Percentiles rank a stretch among this genome's conserved stretches.
These are phyloP conservation scores for Agrochola circellaris DNA, from an alignment of 2,888 invertebrate genomes.

Conservation along the genomic window DNA sequence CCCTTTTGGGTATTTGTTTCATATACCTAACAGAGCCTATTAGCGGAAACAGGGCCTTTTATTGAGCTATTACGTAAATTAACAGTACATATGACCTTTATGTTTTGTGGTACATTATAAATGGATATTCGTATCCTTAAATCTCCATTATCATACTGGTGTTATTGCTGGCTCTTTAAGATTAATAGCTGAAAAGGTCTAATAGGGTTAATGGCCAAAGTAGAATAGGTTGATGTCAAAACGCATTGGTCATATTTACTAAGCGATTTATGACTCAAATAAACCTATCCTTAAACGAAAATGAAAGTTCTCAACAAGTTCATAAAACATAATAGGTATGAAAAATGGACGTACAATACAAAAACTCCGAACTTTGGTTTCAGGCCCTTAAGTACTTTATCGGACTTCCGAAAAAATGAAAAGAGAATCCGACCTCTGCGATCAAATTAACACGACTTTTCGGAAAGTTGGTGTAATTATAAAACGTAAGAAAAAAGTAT, in stretches of 20 bases:
- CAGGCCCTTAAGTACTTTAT: conserved; percentile 47
- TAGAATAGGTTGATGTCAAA: conserved; percentile 40
- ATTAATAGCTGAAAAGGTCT: conserved; percentile 61
- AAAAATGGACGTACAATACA: conserved; percentile 49
- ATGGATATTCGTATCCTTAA: conserved; percentile 63
- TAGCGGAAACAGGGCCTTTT: conserved; percentile 70
- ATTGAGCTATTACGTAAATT: conserved; percentile 75
- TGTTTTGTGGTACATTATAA: conserved; percentile 59
- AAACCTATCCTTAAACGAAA: conserved; percentile 20
- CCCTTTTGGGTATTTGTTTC: conserved; percentile 72
- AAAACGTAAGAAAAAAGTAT: conserved; percentile 70
- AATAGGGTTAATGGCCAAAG: conserved; percentile 44
- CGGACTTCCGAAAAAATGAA: conserved; percentile 53
- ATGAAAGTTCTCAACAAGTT: conserved; percentile 32
- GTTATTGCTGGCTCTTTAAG: conserved; percentile 52
- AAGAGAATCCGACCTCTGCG: conserved; percentile 61
- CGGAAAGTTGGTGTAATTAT: conserved; percentile 72
- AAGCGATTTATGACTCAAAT: conserved; percentile 6
- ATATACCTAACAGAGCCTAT: conserved; percentile 71
- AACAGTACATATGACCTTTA: conserved; percentile 70
- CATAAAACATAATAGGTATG: conserved; percentile 33
- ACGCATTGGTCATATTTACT: conserved; percentile 17
- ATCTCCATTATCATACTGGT: conserved; percentile 61
- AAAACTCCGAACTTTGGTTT: conserved; percentile 54
- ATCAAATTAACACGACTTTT: conserved; percentile 72